Base-by-base conservation (phyloP, 2,113 vertebrate species). In the Vidua macroura region DNA sequence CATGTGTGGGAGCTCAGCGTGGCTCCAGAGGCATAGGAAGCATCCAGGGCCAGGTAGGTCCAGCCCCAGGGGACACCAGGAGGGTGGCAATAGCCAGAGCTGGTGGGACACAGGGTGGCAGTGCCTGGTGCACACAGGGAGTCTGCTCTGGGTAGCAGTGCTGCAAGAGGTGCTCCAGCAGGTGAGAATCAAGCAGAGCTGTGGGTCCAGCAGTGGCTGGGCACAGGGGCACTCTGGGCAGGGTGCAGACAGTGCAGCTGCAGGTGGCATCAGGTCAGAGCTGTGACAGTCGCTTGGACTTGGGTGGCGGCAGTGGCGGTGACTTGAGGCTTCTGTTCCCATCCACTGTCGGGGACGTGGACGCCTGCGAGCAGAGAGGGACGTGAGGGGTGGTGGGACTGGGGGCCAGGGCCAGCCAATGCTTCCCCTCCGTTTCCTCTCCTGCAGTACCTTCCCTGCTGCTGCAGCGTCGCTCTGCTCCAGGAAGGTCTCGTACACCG, bases 351-450 rank as follows among this genome's bases (percentile, higher is more conserved):
- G 44, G 75, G 3, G 53, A 25, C 0, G 78, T 5, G 37, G 70
- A 5, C 0, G 3, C 51, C 91, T 96, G 91, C 0, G 0, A 58
- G 53, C 15, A 18, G 74, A 58, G 43, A 27, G 44, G 51, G 24
- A 4, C 0, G 5, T 1, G 4, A 41, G 27, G 17, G 39, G 19
- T 1, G 6, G 7, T 0, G 55, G 31, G 11, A 7, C 3, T 1
- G 3, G 22, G 25, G 12, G 2, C 15, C 8, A 1, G n/a, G 18
- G 11, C 35, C 3, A 1, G 31, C 20, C 21, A 0, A 35, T 73
- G 41, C 87, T 68, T 91, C 64, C 30, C 43, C 73, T 31, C 11
- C 18, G 0, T 23, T 79, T 20, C 68, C 76, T 90, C 53, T 14
- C 41, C 58, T 33, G 4, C 52, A 3, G 28, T 75, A 89, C 86